Evolutionary conservation across 2,113 vertebrate species (phyloP).

Genomic region (Zeus faber): DNA sequence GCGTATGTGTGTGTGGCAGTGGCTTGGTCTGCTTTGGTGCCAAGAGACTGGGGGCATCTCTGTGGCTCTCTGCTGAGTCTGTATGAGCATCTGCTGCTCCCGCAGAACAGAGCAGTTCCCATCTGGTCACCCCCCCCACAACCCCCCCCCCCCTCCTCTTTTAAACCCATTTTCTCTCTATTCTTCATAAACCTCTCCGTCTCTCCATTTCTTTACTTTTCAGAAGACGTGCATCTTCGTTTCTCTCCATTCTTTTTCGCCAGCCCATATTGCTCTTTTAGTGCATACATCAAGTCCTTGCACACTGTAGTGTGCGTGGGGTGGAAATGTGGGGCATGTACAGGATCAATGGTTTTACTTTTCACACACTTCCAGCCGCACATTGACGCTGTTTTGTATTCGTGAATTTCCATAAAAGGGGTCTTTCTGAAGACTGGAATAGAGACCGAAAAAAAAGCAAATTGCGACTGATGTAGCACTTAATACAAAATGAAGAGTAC

Average conservation of each 20-base stretch:
- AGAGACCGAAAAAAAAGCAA: too few species aligned
- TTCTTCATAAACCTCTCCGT: too few species aligned
- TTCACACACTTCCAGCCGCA: neutral
- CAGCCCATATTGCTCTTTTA: too few species aligned
- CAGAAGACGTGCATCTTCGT: neutral
- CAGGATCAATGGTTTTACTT: neutral
- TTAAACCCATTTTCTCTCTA: neutral
- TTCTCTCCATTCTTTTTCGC: neutral
- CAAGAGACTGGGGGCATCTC: conserved; percentile 39
- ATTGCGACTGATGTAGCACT: too few species aligned
- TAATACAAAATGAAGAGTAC: too few species aligned
- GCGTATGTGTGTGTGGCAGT: neutral
- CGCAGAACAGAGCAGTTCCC: conserved; percentile 53
- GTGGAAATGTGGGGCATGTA: neutral
- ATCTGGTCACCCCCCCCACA: conserved; percentile 57
- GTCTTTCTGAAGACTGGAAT: neutral
- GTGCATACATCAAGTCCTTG: too few species aligned
- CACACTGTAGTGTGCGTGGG: too few species aligned
- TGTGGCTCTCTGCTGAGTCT: conserved; percentile 45
- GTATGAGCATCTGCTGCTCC: conserved; percentile 70
- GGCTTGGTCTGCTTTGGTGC: conserved; percentile 19
- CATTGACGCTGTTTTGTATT: too few species aligned
- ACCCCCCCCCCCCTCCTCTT: conserved; percentile 7
- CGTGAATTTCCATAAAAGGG: neutral
- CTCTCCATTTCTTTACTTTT: neutral